phyloP scores from a whole-genome alignment of 2,113 vertebrate species.

The Brachyhypopomus gauderio region DNA sequence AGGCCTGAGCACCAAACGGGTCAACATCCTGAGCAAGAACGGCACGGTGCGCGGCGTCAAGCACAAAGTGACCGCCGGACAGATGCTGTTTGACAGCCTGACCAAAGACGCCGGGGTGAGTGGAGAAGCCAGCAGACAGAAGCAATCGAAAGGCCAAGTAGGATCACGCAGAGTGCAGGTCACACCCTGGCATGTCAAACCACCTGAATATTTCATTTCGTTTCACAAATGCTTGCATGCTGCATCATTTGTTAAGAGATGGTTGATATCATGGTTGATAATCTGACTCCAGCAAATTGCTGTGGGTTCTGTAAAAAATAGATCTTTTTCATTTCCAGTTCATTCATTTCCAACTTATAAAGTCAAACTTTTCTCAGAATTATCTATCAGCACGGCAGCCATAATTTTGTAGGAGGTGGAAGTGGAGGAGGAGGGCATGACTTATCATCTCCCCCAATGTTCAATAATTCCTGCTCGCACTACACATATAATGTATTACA shows the following conservation, averaged over 20 bases:
- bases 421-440: no score
- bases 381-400: background rate
- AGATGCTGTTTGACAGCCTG: constrained; percentile 91
- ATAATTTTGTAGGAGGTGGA: no score
- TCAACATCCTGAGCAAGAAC: constrained; percentile 97
- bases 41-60: constrained; percentile 95
- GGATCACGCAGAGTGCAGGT: background rate
- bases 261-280: background rate
- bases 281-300: background rate
- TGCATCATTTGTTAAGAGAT: background rate
- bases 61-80: constrained; percentile 96
- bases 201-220: constrained; percentile 8
- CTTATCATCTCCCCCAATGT: no score
- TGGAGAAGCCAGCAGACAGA: constrained; percentile 40
- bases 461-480: no score
- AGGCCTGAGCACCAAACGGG: constrained; percentile 83
- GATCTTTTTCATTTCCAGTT: background rate
- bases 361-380: background rate
- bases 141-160: no score
- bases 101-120: constrained; percentile 85
- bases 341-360: background rate
- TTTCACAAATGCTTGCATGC: background rate
- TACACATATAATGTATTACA: no score
- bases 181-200: background rate
- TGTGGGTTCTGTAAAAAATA: background rate